These are phyloP conservation scores for Enteromius viviparus DNA, from an alignment of 2,797 vertebrate genomes.

Conservation along the genomic window DNA sequence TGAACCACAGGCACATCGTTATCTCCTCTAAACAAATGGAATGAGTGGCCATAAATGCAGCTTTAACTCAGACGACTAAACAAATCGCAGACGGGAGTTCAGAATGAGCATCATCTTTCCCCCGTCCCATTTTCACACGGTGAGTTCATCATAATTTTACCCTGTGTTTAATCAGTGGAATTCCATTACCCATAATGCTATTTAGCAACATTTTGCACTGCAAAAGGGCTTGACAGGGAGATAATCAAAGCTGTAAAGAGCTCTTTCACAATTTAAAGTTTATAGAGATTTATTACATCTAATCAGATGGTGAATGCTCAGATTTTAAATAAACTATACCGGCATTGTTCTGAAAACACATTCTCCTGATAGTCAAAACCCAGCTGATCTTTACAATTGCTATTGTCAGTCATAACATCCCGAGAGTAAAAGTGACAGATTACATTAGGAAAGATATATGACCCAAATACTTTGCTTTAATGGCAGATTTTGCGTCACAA, in stretches of 20 bases:
- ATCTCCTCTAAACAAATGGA: constrained; percentile 42
- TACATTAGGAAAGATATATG: constrained; percentile 27
- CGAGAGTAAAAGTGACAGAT: constrained; percentile 3
- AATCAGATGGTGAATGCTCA: constrained; percentile 2
- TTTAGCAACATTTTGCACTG: constrained; percentile 17
- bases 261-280: constrained; percentile 13
- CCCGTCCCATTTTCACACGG: constrained; percentile 20
- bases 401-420: neutral
- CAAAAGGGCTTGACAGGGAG: constrained; percentile 1
- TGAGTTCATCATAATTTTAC: constrained; percentile 45
- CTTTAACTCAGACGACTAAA: constrained; percentile 37
- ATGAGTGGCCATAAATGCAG: constrained; percentile 34
- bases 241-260: constrained; percentile 31
- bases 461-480: constrained; percentile 16
- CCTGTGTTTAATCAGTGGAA: constrained; percentile 42
- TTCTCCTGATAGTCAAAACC: constrained; percentile 21
- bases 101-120: constrained; percentile 25
- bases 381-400: constrained; percentile 12
- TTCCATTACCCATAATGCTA: constrained; percentile 42
- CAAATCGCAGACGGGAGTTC: constrained; percentile 24
- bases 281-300: constrained; percentile 16
- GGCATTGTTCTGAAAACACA: neutral
- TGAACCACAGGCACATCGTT: constrained; percentile 29
- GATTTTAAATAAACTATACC: constrained; percentile 4
- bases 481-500: constrained; percentile 13